phyloP scores from a whole-genome alignment of 2,888 invertebrate genomes.

The Electrophaes corylata region DNA sequence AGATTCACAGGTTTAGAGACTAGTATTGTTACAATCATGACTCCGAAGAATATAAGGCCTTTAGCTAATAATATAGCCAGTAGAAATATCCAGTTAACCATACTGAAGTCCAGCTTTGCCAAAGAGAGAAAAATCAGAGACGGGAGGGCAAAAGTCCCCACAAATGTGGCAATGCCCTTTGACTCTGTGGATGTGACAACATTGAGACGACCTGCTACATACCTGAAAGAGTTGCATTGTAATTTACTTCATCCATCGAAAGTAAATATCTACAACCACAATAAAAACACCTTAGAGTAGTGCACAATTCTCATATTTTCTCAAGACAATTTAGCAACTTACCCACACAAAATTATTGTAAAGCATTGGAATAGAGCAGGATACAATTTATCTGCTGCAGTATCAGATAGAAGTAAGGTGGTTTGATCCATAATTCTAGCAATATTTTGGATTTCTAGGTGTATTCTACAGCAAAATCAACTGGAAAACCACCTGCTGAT shows the following conservation, averaged over 20 bases:
- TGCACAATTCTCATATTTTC: too few species aligned
- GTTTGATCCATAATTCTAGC: conserved; percentile 50
- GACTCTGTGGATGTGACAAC: conserved; percentile 92
- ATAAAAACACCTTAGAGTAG: too few species aligned
- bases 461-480: not conserved
- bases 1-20: conserved; percentile 92
- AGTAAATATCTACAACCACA: not conserved
- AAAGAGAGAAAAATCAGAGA: conserved; percentile 95
- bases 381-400: conserved; percentile 91
- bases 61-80: conserved; percentile 93
- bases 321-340: conserved; percentile 59
- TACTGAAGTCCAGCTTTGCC: conserved; percentile 91
- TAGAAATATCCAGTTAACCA: conserved; percentile 97
- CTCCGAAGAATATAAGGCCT: conserved; percentile 91
- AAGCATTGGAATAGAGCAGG: conserved; percentile 97
- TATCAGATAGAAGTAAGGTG: conserved; percentile 49
- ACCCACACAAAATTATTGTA: conserved; percentile 95
- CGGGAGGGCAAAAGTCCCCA: conserved; percentile 96
- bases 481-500: not conserved
- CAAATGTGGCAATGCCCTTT: conserved; percentile 95
- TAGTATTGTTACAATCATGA: conserved; percentile 90
- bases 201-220: conserved; percentile 92
- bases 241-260: not conserved
- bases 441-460: not conserved
- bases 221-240: conserved; percentile 79